Percentiles rank a stretch among this genome's conserved stretches.
Conservation (phyloP, 2,888 invertebrate genomes). For the Cremastinae sp. region DNA sequence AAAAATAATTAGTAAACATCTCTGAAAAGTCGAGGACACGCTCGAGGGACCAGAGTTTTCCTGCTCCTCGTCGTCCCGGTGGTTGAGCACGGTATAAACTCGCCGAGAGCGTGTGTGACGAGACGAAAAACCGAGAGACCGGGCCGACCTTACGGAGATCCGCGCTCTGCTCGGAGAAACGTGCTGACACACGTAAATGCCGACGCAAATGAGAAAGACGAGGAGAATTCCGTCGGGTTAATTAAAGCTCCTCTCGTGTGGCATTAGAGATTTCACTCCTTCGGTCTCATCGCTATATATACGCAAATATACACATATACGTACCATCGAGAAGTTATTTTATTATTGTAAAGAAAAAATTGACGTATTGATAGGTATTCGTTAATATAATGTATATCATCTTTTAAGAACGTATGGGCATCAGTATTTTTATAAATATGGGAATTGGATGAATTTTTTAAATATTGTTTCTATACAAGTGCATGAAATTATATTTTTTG, state of each 20-base stretch:
- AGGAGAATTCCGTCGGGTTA: slow-evolving; percentile 71
- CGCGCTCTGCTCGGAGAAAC: slow-evolving; percentile 62
- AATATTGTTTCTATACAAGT: no score
- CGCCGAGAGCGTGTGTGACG: slow-evolving; percentile 37
- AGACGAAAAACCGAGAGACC: slow-evolving; percentile 38
- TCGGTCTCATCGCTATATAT: no score
- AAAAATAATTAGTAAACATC: slow-evolving; percentile 33
- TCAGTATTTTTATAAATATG: no score
- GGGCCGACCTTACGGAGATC: slow-evolving; percentile 22
- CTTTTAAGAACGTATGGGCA: no score
- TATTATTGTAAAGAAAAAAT: no score
- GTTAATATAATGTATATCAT: no score
- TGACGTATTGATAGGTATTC: no score
- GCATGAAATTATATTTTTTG: no score
- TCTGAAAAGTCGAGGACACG: not conserved
- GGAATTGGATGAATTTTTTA: no score
- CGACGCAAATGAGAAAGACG: slow-evolving; percentile 64
- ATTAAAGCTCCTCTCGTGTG: slow-evolving; percentile 70
- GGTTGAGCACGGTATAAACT: slow-evolving; percentile 28
- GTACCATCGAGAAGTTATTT: no score
- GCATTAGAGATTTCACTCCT: slow-evolving; percentile 66
- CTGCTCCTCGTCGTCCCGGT: slow-evolving; percentile 39
- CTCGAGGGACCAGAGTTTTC: slow-evolving; percentile 62
- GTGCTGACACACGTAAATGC: slow-evolving; percentile 74
- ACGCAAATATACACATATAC: no score